Conservation (phyloP, 2,888 invertebrate genomes). For the Cerastis rubricosa region DNA sequence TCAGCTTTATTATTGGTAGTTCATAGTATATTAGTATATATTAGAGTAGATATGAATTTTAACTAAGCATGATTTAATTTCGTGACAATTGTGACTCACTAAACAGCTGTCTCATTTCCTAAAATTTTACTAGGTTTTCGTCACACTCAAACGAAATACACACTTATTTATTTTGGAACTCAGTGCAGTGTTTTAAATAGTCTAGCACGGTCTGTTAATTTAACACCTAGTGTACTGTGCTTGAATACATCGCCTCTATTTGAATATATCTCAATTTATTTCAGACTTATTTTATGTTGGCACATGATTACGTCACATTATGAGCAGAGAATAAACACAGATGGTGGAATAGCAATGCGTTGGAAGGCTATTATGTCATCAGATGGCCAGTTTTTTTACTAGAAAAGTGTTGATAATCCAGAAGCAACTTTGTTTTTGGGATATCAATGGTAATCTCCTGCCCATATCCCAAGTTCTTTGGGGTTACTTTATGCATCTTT, state of each 20-base stretch:
- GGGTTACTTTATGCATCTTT: too few species aligned
- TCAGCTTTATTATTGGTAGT: too few species aligned
- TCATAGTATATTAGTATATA: too few species aligned
- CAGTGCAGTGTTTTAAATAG: slow-evolving; percentile 18
- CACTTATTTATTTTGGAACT: slow-evolving; percentile 3
- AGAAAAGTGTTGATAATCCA: not conserved
- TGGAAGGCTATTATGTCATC: not conserved
- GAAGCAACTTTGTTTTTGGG: not conserved
- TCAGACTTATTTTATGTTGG: slow-evolving; percentile 16
- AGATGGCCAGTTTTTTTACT: not conserved
- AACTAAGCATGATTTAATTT: not conserved
- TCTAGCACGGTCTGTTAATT: slow-evolving; percentile 43
- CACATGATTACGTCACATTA: slow-evolving; percentile 1
- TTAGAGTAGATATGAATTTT: too few species aligned
- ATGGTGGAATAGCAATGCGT: not conserved
- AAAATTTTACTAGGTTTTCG: not conserved
- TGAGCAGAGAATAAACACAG: slow-evolving; percentile 6
- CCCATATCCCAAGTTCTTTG: not conserved
- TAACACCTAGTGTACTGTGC: slow-evolving; percentile 28
- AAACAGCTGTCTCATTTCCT: not conserved
- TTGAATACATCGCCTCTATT: slow-evolving; percentile 26
- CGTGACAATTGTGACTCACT: not conserved
- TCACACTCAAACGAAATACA: not conserved
- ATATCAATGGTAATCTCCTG: not conserved
- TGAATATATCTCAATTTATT: slow-evolving; percentile 45